phyloP scores from a whole-genome alignment of 1,140 invertebrate genomes.

The Drosophila busckii region DNA sequence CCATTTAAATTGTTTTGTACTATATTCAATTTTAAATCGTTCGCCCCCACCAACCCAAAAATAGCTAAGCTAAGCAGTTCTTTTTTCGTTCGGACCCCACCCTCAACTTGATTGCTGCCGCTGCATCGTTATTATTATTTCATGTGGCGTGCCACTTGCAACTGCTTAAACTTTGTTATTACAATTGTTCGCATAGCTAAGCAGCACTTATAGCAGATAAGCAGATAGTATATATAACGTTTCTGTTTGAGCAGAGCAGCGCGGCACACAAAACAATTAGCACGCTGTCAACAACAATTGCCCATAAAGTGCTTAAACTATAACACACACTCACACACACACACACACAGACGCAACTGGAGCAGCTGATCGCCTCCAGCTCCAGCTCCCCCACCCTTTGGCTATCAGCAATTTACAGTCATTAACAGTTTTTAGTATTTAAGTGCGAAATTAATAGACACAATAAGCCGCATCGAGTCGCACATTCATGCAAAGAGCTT shows the following conservation, averaged over 20 bases:
- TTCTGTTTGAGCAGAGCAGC: constrained; percentile 8
- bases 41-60: constrained; percentile 3
- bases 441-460: constrained; percentile 64
- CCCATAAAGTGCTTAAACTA: constrained; percentile 31
- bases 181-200: constrained; percentile 2
- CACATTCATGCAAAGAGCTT: constrained; percentile 54
- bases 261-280: constrained; percentile 41
- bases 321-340: constrained; percentile 7
- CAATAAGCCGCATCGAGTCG: constrained; percentile 37
- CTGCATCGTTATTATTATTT: constrained; percentile 51
- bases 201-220: too few relatives aligned
- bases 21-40: constrained; percentile 66
- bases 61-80: not conserved
- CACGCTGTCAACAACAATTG: constrained; percentile 48
- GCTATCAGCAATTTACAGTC: constrained; percentile 25
- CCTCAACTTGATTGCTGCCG: constrained; percentile 58
- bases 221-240: not conserved
- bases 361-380: constrained; percentile 48
- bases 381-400: not conserved
- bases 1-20: constrained; percentile 75
- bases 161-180: constrained; percentile 50
- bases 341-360: constrained; percentile 24
- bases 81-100: not conserved
- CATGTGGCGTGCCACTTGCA: constrained; percentile 25
- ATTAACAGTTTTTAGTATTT: constrained; percentile 70